Percentiles rank a stretch among this genome's conserved stretches.
Evolutionary conservation across 2,888 invertebrate species (phyloP).

Genomic region (Phania funesta): DNA sequence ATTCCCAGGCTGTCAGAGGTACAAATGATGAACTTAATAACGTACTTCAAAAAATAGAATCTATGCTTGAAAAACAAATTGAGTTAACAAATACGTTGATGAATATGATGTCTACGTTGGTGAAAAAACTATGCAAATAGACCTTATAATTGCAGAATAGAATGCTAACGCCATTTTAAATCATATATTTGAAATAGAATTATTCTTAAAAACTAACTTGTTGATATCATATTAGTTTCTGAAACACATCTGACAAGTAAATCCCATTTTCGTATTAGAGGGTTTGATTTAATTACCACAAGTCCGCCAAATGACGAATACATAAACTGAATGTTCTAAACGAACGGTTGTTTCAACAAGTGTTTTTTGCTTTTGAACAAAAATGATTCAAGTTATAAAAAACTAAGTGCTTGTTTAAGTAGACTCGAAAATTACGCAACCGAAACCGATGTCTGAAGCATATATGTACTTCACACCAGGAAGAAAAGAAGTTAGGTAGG

Average conservation of each 20-base stretch:
- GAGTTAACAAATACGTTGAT: conserved; percentile 34
- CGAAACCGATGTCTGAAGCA: no score
- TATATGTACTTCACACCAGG: no score
- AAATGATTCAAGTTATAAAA: no score
- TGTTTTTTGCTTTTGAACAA: no score
- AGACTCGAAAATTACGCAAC: no score
- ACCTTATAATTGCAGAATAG: conserved; percentile 18
- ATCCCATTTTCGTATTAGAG: neutral
- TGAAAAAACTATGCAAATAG: conserved; percentile 42
- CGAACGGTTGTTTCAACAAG: no score
- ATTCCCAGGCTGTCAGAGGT: neutral
- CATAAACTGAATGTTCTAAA: no score
- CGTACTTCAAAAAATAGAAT: conserved; percentile 9
- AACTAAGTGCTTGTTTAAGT: no score
- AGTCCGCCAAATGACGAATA: no score
- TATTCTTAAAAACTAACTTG: neutral
- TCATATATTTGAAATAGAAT: neutral
- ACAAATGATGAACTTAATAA: neutral
- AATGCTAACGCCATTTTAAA: conserved; percentile 33
- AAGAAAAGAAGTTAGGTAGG: no score
- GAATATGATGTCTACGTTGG: conserved; percentile 22
- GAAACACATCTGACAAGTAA: no score
- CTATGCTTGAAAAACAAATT: no score
- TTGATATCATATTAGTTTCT: conserved; percentile 10
- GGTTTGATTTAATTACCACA: neutral